A percentile compares a stretch with the other conserved stretches of the same genome.
phyloP scores from a whole-genome alignment of 2,113 vertebrate genomes.

The Thomomys bottae region DNA sequence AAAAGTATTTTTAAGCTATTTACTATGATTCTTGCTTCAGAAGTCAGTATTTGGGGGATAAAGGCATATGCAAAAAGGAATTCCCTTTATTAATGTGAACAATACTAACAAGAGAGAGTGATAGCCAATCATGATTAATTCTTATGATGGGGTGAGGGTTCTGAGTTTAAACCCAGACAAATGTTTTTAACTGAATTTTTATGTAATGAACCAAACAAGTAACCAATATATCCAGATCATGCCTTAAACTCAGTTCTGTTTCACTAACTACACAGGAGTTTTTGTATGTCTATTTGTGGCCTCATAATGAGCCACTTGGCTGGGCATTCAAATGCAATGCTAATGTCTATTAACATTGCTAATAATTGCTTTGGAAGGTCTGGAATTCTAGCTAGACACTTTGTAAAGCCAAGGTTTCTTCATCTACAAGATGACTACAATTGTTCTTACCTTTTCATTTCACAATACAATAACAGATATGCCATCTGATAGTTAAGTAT shows the following conservation, averaged over 20 bases:
- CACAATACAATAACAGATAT: neutral
- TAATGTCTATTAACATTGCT: neutral
- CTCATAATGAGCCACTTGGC: neutral
- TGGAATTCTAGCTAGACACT: neutral
- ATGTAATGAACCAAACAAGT: neutral
- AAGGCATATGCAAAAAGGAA: constrained; percentile 2
- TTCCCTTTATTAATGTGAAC: neutral
- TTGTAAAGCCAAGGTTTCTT: neutral
- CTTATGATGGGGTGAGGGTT: neutral
- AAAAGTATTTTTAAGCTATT: too few relatives aligned
- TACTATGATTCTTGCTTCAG: neutral
- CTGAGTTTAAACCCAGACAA: neutral
- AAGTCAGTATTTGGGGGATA: constrained; percentile 51
- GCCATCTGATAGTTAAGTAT: neutral
- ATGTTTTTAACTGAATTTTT: neutral
- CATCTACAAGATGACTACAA: neutral
- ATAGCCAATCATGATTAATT: neutral
- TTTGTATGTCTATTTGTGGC: neutral
- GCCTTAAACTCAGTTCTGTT: neutral
- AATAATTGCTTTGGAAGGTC: neutral
- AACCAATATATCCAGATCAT: neutral
- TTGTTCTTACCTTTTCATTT: neutral
- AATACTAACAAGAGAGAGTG: neutral
- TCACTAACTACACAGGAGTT: neutral
- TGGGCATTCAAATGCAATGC: neutral